A percentile compares a stretch with the other conserved stretches of the same genome.
Conservation (phyloP, 1,140 invertebrate species). For the Caenorhabditis brenneri region DNA sequence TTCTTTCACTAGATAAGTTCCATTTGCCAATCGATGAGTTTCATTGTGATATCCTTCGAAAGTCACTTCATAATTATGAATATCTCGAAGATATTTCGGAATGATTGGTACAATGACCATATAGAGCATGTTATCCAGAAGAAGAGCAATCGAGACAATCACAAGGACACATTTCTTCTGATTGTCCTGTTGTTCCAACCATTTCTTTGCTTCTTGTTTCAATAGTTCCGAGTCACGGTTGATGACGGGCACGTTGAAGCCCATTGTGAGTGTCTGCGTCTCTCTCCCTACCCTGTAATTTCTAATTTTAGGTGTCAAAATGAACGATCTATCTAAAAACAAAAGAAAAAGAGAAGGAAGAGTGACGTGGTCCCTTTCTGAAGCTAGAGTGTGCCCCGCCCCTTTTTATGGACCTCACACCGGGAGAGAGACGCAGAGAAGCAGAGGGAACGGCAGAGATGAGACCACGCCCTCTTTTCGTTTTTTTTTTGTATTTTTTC, state of each 20-base stretch:
- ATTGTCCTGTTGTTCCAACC: constrained; percentile 60
- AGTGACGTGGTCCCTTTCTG: neutral
- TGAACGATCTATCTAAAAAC: neutral
- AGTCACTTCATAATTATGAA: constrained; percentile 71
- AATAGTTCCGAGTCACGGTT: constrained; percentile 68
- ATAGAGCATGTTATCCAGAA: constrained; percentile 98
- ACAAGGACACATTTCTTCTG: constrained; percentile 73
- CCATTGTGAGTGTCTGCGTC: constrained; percentile 50
- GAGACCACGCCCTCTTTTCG: neutral
- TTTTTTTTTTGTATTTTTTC: neutral
- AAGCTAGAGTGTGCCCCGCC: neutral
- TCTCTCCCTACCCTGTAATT: constrained; percentile 31
- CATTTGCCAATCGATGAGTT: constrained; percentile 62
- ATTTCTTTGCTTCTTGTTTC: constrained; percentile 61
- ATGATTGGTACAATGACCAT: constrained; percentile 98
- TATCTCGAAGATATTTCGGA: constrained; percentile 67
- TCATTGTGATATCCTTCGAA: constrained; percentile 73
- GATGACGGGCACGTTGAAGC: constrained; percentile 68
- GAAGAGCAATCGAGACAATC: constrained; percentile 93
- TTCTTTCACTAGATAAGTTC: constrained; percentile 63
- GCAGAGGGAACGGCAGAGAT: neutral
- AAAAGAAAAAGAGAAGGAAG: neutral
- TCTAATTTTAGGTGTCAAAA: neutral
- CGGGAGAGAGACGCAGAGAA: constrained; percentile 8
- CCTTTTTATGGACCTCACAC: neutral